These are phyloP conservation scores for Cephalopterus ornatus DNA, from an alignment of 2,113 vertebrate species.

Conservation along the genomic window DNA sequence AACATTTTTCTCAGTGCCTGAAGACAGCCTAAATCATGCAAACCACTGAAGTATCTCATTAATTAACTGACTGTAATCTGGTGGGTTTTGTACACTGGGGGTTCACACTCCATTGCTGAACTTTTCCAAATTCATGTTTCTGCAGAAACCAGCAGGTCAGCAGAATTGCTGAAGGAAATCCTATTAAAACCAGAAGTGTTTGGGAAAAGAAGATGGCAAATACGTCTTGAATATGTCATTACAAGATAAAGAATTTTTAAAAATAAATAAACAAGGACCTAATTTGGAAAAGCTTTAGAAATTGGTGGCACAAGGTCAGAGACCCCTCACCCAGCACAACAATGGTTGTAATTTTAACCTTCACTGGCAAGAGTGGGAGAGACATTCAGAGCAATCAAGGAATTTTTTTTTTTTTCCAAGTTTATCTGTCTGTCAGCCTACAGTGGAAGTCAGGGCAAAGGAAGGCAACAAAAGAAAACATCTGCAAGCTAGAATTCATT, in stretches of 20 bases:
- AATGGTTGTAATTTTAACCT: not conserved
- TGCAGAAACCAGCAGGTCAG: not conserved
- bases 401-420: not conserved
- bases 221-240: not conserved
- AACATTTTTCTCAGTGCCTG: constrained; percentile 15
- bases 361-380: not conserved
- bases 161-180: constrained; percentile 19
- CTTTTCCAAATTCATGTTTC: not conserved
- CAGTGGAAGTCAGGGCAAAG: not conserved
- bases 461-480: not conserved
- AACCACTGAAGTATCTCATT: constrained; percentile 20
- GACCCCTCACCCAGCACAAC: not conserved
- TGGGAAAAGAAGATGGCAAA: not conserved
- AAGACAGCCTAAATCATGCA: constrained; percentile 24
- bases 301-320: not conserved
- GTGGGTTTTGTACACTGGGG: not conserved
- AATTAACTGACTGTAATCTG: constrained; percentile 41
- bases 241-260: not conserved
- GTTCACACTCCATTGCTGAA: constrained; percentile 6
- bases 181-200: constrained; percentile 7
- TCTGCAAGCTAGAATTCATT: not conserved
- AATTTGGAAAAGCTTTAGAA: not conserved
- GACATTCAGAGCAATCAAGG: not conserved
- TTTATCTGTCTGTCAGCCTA: not conserved
- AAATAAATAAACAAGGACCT: not conserved